Conservation (phyloP, 2,113 vertebrate genomes). For the Drymodes brunneopygia region DNA sequence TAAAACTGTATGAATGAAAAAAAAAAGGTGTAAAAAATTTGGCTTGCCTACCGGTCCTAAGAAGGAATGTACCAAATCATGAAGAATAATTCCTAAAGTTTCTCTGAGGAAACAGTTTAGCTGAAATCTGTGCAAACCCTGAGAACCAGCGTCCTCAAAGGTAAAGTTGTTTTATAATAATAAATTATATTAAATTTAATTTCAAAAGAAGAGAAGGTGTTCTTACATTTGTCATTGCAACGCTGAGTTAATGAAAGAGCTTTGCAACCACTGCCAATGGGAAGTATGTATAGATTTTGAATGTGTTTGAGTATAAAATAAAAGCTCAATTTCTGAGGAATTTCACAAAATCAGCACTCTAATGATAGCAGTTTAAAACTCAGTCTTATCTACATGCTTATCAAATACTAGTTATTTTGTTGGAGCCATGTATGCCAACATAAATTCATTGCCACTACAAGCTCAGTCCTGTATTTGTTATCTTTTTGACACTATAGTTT, state of each 20-base stretch:
- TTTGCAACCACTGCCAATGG: background rate
- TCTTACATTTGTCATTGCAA: background rate
- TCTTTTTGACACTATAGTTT: background rate
- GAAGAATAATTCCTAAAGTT: background rate
- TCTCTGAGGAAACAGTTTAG: background rate
- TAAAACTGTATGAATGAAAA: too few species aligned
- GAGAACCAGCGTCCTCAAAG: background rate
- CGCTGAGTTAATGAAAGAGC: background rate
- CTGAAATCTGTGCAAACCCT: background rate
- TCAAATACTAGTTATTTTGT: background rate
- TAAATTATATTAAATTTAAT: background rate
- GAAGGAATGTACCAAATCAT: background rate
- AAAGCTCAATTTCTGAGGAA: background rate
- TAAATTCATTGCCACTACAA: background rate
- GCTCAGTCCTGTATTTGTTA: background rate
- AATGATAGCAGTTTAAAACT: background rate
- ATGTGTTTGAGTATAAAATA: background rate
- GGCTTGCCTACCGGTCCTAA: background rate
- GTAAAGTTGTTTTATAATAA: background rate
- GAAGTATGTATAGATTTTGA: background rate
- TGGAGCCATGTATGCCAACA: background rate
- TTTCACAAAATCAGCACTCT: background rate
- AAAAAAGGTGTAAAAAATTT: background rate
- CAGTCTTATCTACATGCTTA: background rate
- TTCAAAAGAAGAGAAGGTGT: background rate